Evolutionary conservation across 2,888 invertebrate species (phyloP).

Genomic region (Epistrophella euchroma): DNA sequence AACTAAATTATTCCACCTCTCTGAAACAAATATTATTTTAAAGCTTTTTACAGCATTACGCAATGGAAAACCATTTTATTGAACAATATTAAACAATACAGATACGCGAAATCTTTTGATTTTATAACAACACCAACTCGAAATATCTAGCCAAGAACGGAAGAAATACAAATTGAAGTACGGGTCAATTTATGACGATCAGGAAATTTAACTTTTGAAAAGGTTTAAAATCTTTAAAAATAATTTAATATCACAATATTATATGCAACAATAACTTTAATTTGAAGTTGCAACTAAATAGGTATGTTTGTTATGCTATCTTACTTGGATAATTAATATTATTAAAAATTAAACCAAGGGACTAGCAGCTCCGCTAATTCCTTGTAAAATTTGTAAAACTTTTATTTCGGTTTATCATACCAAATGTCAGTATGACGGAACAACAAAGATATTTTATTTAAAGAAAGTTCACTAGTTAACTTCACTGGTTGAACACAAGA

Average conservation of each 20-base stretch:
- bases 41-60: not conserved
- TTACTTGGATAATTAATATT: not conserved
- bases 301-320: not conserved
- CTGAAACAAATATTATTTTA: not conserved
- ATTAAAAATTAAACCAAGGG: not conserved
- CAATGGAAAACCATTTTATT: slow-evolving; percentile 12
- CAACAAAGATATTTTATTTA: not conserved
- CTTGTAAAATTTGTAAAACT: not conserved
- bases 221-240: not conserved
- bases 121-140: not conserved
- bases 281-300: not conserved
- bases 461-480: not conserved
- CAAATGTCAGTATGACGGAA: not conserved
- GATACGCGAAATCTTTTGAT: not conserved
- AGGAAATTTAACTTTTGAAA: not conserved
- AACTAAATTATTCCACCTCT: not conserved
- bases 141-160: not conserved
- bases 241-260: not conserved
- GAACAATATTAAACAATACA: slow-evolving; percentile 5
- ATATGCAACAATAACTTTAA: not conserved
- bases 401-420: not conserved
- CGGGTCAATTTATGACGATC: not conserved
- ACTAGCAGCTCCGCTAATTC: not conserved
- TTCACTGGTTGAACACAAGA: not conserved
- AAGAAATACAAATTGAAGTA: not conserved